Evolutionary conservation across 2,113 vertebrate species (phyloP), one percentile per base, ranked within the genome.

Genomic region (Narcine bancroftii): DNA sequence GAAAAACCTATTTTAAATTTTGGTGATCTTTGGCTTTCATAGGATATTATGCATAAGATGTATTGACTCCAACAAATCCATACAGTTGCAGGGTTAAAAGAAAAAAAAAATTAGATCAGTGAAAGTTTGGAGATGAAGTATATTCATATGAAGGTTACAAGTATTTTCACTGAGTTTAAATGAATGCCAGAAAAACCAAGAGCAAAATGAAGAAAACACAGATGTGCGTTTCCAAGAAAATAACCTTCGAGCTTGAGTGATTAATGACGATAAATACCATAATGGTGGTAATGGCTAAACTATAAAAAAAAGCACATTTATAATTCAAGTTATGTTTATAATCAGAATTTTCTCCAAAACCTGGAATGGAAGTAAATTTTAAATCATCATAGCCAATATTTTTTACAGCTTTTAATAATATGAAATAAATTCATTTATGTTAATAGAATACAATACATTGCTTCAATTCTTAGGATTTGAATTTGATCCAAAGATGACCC

Each of bases 131-230:
- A 60, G 60, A 6, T 36, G 33, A 63, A 60, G 81, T 6, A n/a
- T n/a, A n/a, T 17, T 36, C 66, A 69, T 69, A 24, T 69, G 66
- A 29, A 69, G 19, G 7, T 87, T 87, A 36, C 81, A 87, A 87
- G 60, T 56, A 21, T 60, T 87, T 63, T 21, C 81, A 87, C 53
- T 6, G 6, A 60, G n/a, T 39, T 87, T 60, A 36, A 36, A 33
- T 63, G 36, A 56, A 60, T 87, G 81, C 81, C 53, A 87, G 53
- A 60, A n/a, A 39, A 87, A 85, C 33, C 56, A 56, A 21, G n/a
- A 60, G 29, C 33, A 87, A 87, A 60, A 63, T 87, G 56, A 87
- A 60, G 56, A 87, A 87, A 36, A 87, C 33, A 87, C 81, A 87
- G 81, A 60, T 87, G 81, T 87, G 33, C 33, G 60, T 11, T 2